Base-by-base conservation (phyloP, 1,140 invertebrate genomes). In the Caerostris extrusa region DNA sequence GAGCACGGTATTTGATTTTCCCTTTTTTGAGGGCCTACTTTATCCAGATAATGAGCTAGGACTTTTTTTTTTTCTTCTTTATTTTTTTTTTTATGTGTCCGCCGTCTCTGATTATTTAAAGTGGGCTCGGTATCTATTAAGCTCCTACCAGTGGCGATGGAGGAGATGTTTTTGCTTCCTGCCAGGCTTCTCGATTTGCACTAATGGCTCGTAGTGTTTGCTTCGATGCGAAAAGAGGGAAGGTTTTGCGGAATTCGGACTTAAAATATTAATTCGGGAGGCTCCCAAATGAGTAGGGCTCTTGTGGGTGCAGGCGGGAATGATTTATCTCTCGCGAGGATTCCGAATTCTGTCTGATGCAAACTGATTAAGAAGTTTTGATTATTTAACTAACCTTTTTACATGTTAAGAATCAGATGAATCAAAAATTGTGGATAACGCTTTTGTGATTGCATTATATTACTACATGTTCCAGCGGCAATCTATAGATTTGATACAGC, bases 131-230 rank as follows among this genome's bases (percentile, higher is more conserved):
- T 91, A 91, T 82, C 90, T 91, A 91, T 91, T 91, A 91, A 91
- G 71, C 90, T 61, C 58, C 58, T 61, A 53, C 90, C 88, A 88
- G 17, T n/a, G 61, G 17, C 82, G 55, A 17, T 17, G 61, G 61
- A 77, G 87, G 50, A 17, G 7, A 17, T 53, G 87, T 91, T 91
- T 91, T 91, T 91, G 90, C 77, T 64, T 50, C n/a, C 17, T 82
- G 10, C 53, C 19, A 82, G 19, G 88, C 69, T 60, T 91, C 71
- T 91, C 90, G 90, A 91, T 91, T 91, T 91, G 90, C 90, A 91
- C 90, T 91, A 91, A 91, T 91, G 90, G 90, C 90, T 91, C 82
- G 71, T 82, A 82, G 82, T 91, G 71, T 91, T 91, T 91, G 71
- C 90, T 57, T 91, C 55, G 14, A 34, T 4, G 58, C 60, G 55